Percentiles rank a stretch among this genome's conserved stretches.
Conservation (phyloP, 64 coral and sea anemone species). For the Acropora yongei region DNA sequence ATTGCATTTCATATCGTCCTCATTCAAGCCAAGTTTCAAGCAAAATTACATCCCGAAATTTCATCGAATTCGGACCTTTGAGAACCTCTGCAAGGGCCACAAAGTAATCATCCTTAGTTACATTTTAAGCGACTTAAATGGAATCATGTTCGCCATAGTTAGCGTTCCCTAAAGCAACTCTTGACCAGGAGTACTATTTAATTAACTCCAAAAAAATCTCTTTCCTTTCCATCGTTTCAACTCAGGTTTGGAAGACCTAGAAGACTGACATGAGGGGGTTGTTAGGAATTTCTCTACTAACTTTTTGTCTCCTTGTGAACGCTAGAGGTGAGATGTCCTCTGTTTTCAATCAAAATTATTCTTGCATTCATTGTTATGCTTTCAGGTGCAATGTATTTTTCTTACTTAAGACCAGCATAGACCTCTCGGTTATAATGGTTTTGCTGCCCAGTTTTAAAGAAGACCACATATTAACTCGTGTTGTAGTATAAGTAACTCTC, state of each 20-base stretch:
- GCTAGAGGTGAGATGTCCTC: constrained; percentile 16
- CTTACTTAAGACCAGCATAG: too few species aligned
- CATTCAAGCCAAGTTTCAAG: neutral
- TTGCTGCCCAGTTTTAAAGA: neutral
- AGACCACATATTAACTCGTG: neutral
- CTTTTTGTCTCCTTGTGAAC: constrained; percentile 39
- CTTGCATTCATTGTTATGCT: neutral
- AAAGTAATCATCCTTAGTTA: neutral
- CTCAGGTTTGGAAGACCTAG: constrained; percentile 39
- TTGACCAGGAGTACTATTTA: neutral
- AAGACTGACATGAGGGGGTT: constrained; percentile 36
- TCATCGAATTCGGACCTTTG: neutral
- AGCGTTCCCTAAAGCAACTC: neutral
- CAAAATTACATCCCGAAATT: neutral
- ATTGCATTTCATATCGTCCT: too few species aligned
- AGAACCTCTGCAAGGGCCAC: neutral
- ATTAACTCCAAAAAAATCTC: neutral
- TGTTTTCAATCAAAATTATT: neutral
- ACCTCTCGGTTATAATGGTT: too few species aligned
- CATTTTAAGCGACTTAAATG: too few species aligned
- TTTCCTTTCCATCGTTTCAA: neutral
- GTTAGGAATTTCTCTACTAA: constrained; percentile 44
- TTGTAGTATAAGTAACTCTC: neutral
- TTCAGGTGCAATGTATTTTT: too few species aligned
- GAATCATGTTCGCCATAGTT: too few species aligned